These are phyloP conservation scores for Shargacucullia verbasci DNA, from an alignment of 2,888 invertebrate genomes.

Conservation along the genomic window DNA sequence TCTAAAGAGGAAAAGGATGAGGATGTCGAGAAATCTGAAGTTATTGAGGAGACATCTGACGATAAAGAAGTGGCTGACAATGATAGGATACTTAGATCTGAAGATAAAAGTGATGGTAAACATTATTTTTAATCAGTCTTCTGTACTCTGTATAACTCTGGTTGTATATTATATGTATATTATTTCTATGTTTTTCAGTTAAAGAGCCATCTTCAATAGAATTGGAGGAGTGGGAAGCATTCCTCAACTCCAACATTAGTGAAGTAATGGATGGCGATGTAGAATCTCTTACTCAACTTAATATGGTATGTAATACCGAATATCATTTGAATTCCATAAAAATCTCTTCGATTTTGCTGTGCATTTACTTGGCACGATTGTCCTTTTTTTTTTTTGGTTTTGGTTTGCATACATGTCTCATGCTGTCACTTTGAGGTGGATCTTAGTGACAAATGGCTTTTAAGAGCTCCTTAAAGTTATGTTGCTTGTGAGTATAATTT, in stretches of 20 bases:
- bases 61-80: conserved; percentile 83
- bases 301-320: conserved; percentile 85
- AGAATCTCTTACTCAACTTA: conserved; percentile 92
- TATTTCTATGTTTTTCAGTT: conserved; percentile 71
- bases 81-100: conserved; percentile 71
- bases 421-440: no score
- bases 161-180: no score
- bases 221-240: conserved; percentile 96
- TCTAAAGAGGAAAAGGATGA: conserved; percentile 83
- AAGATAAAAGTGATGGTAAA: conserved; percentile 78
- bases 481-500: no score
- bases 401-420: no score
- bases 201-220: conserved; percentile 92
- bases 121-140: not conserved
- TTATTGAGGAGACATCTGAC: conserved; percentile 81
- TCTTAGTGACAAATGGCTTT: no score
- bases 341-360: no score
- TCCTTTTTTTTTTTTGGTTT: no score
- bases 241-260: conserved; percentile 93
- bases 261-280: conserved; percentile 95
- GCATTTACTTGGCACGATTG: no score
- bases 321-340: not conserved
- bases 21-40: conserved; percentile 81
- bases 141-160: not conserved
- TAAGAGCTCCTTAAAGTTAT: no score